Evolutionary conservation across 2,797 vertebrate species (phyloP).

Genomic region (Sebastes iracundus): DNA sequence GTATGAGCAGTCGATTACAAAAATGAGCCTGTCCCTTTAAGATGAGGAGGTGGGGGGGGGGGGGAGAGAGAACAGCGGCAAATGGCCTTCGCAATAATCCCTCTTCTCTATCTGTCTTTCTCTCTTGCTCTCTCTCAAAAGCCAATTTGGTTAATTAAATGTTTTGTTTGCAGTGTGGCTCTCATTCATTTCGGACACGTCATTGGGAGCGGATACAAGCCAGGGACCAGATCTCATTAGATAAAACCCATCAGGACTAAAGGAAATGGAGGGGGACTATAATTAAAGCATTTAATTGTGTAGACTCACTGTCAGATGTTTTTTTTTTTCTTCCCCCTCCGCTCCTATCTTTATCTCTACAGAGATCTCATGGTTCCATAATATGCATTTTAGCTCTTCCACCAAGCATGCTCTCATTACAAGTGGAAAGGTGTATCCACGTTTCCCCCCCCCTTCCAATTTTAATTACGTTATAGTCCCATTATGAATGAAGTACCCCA

Average conservation of each 20-base stretch:
- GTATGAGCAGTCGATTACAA: conserved; percentile 74
- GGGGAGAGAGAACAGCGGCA: conserved; percentile 47
- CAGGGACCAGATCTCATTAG: conserved; percentile 99
- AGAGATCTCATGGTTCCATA: conserved; percentile 89
- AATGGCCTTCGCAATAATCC: conserved; percentile 84
- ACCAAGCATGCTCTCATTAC: conserved; percentile 81
- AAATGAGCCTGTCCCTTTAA: conserved; percentile 89
- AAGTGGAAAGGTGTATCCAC: conserved; percentile 80
- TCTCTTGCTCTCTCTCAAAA: conserved; percentile 89
- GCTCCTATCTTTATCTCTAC: conserved; percentile 87
- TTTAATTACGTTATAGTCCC: conserved; percentile 84
- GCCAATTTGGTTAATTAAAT: conserved; percentile 99
- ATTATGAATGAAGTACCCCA: conserved; percentile 80
- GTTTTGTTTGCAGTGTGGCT: conserved; percentile 99
- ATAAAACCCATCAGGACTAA: conserved; percentile 99
- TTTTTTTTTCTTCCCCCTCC: conserved; percentile 7
- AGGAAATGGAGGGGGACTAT: conserved; percentile 99
- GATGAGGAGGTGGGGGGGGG: conserved; percentile 53
- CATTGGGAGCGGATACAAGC: conserved; percentile 97
- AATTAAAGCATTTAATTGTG: conserved; percentile 99
- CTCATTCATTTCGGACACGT: conserved; percentile 99
- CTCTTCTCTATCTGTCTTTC: conserved; percentile 77
- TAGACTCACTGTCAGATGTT: conserved; percentile 93
- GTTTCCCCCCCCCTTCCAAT: conserved; percentile 67
- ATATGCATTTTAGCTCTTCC: conserved; percentile 81